A percentile compares a stretch with the other conserved stretches of the same genome.
These are phyloP conservation scores for Sphyrna mokarran DNA, from an alignment of 2,113 vertebrate species.

Conservation along the genomic window DNA sequence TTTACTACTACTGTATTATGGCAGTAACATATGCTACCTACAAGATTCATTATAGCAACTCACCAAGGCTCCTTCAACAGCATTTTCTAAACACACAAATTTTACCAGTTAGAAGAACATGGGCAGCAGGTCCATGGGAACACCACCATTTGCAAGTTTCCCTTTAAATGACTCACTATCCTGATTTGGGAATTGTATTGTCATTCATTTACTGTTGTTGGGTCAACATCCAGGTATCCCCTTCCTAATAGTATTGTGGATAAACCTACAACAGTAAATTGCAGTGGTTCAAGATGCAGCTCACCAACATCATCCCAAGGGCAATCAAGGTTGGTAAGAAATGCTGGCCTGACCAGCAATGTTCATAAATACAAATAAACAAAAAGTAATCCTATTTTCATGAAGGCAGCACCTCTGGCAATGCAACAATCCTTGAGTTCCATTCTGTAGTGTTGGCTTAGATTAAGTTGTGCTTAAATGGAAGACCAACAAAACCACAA, in stretches of 20 bases:
- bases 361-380: background rate
- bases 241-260: background rate
- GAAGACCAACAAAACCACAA: background rate
- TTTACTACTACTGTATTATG: background rate
- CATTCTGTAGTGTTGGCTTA: background rate
- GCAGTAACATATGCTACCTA: background rate
- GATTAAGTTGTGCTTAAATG: background rate
- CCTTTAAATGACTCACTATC: background rate
- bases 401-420: background rate
- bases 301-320: background rate
- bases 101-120: background rate
- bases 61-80: background rate
- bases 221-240: background rate
- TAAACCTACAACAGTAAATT: background rate
- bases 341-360: background rate
- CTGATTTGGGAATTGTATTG: background rate
- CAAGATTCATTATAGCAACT: background rate
- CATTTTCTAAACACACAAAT: background rate
- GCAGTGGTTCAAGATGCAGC: background rate
- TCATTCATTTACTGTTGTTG: background rate
- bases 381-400: background rate
- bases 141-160: background rate
- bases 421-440: background rate
- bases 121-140: background rate
- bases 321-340: background rate